These are phyloP conservation scores for Hydractinia echinata DNA, from an alignment of 30 jellyfish, hydroid and myxozoan genomes.

Conservation along the genomic window DNA sequence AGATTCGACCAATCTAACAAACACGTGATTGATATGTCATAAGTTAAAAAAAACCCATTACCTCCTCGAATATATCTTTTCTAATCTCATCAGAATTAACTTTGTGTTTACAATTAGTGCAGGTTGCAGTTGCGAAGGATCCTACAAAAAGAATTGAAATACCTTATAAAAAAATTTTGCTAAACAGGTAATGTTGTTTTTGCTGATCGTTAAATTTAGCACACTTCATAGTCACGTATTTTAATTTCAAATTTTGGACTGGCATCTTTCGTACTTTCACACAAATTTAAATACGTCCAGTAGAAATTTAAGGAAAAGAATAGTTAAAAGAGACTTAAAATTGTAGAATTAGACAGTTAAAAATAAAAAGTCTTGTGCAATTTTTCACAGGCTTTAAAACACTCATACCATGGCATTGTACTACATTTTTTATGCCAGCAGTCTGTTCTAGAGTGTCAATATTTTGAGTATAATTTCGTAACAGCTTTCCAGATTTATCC, in stretches of 20 bases:
- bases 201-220: too few species aligned
- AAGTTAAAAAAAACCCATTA: background rate
- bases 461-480: constrained; percentile 78
- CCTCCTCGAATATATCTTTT: constrained; percentile 67
- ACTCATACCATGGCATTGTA: constrained; percentile 75
- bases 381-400: too few species aligned
- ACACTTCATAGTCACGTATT: too few species aligned
- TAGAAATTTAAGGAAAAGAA: background rate
- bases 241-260: too few species aligned
- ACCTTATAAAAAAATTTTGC: background rate
- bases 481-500: constrained; percentile 54
- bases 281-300: too few species aligned
- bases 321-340: background rate
- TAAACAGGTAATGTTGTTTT: too few species aligned
- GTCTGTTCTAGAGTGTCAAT: constrained; percentile 87
- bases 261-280: too few species aligned
- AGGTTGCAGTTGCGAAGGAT: constrained; percentile 87
- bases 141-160: constrained; percentile 33
- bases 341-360: background rate
- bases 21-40: background rate
- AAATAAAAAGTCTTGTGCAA: too few species aligned
- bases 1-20: background rate
- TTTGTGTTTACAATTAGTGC: constrained; percentile 71
- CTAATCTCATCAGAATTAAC: constrained; percentile 54
- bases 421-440: constrained; percentile 75